Conservation (phyloP, 2,888 invertebrate species). For the Sesamia inferens region DNA sequence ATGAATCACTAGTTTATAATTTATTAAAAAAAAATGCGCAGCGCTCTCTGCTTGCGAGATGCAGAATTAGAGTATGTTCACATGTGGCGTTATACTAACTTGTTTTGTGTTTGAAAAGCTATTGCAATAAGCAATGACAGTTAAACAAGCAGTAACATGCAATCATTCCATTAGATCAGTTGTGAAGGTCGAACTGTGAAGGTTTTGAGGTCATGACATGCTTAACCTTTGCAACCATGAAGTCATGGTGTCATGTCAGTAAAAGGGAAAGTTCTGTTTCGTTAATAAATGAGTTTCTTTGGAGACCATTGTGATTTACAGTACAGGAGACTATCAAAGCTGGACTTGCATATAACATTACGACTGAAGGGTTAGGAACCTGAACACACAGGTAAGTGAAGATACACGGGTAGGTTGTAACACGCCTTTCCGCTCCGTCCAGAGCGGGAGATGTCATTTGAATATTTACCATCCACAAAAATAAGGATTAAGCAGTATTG, state of each 20-base stretch:
- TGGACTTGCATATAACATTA: background rate
- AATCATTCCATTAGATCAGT: constrained; percentile 9
- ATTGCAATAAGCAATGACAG: constrained; percentile 19
- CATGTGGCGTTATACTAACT: no score
- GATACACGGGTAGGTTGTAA: no score
- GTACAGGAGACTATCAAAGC: background rate
- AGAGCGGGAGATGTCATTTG: no score
- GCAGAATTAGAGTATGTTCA: no score
- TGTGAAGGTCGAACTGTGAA: constrained; percentile 31
- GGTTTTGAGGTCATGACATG: constrained; percentile 33
- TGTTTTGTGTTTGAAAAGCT: background rate
- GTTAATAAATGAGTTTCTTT: background rate
- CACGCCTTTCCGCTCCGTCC: no score
- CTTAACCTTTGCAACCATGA: constrained; percentile 23
- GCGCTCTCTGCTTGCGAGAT: no score
- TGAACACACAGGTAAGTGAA: no score
- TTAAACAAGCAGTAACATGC: background rate
- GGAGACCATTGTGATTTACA: background rate
- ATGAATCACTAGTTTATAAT: no score
- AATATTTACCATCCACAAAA: no score
- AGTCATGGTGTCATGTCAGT: background rate
- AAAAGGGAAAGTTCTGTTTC: background rate
- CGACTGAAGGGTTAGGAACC: background rate
- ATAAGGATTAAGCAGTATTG: no score
- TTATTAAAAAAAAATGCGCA: no score